A percentile compares a stretch with the other conserved stretches of the same genome.
Evolutionary conservation across 2,888 invertebrate genomes (phyloP).

Genomic region (Sphinx pinastri): DNA sequence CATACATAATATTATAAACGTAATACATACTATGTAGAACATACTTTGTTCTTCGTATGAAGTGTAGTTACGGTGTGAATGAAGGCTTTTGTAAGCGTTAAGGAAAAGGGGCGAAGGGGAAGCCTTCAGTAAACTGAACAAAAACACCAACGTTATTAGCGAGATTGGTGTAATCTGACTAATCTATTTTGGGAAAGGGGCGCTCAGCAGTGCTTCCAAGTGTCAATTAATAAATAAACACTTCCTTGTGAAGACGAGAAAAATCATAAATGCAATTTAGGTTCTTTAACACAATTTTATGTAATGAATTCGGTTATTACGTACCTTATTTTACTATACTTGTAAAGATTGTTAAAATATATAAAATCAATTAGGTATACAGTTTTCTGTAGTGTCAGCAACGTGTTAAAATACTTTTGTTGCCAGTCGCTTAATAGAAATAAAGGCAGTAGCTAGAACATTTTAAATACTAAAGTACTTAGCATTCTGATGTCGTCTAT

Average conservation of each 20-base stretch:
- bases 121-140: constrained; percentile 80
- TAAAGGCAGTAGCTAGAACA: no score
- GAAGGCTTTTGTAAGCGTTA: constrained; percentile 53
- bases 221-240: constrained; percentile 69
- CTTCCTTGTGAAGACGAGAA: constrained; percentile 25
- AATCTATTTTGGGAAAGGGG: constrained; percentile 81
- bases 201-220: constrained; percentile 58
- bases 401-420: no score
- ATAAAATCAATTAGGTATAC: no score
- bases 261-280: not conserved
- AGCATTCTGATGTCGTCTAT: no score
- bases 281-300: not conserved
- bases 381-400: no score
- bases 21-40: not conserved
- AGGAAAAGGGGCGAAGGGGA: constrained; percentile 78
- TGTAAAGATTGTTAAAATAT: no score
- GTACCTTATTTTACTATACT: no score
- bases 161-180: constrained; percentile 84
- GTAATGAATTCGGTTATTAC: not conserved
- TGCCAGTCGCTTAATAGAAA: no score
- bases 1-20: constrained; percentile 32
- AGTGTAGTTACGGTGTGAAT: constrained; percentile 58
- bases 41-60: not conserved
- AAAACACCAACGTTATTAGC: constrained; percentile 83
- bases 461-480: no score